phyloP scores from a whole-genome alignment of 2,888 invertebrate species.

The Norana najaformis region DNA sequence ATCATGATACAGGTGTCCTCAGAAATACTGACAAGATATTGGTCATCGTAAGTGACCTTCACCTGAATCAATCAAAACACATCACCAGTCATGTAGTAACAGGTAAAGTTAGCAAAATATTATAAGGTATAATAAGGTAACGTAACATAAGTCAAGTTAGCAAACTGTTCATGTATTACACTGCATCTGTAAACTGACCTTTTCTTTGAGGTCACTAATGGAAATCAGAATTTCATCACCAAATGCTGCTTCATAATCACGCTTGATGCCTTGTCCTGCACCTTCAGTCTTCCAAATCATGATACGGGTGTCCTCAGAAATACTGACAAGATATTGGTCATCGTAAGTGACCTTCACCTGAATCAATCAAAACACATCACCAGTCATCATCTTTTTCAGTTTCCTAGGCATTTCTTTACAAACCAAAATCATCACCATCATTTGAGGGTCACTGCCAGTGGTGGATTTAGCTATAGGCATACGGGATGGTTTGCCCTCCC shows the following conservation, averaged over 20 bases:
- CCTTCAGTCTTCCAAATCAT: constrained; percentile 85
- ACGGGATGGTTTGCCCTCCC: no score
- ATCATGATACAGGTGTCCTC: constrained; percentile 80
- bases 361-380: no score
- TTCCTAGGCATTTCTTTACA: background rate
- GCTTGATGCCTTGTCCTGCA: constrained; percentile 69
- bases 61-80: constrained; percentile 66
- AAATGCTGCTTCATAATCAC: constrained; percentile 76
- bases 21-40: constrained; percentile 72
- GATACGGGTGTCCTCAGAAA: constrained; percentile 77
- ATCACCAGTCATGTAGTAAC: no score
- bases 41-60: constrained; percentile 82
- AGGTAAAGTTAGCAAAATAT: background rate
- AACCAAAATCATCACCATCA: background rate
- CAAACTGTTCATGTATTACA: background rate
- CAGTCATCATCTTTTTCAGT: background rate
- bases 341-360: constrained; percentile 76
- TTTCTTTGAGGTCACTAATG: constrained; percentile 49
- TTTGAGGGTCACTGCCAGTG: no score
- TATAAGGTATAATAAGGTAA: no score
- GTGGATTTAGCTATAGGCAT: no score
- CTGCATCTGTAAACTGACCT: constrained; percentile 16
- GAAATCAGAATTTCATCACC: constrained; percentile 80
- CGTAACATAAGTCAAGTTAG: no score
- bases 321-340: constrained; percentile 74